Evolutionary conservation across 2,888 invertebrate genomes (phyloP).

Genomic region (Leptothorax acervorum): DNA sequence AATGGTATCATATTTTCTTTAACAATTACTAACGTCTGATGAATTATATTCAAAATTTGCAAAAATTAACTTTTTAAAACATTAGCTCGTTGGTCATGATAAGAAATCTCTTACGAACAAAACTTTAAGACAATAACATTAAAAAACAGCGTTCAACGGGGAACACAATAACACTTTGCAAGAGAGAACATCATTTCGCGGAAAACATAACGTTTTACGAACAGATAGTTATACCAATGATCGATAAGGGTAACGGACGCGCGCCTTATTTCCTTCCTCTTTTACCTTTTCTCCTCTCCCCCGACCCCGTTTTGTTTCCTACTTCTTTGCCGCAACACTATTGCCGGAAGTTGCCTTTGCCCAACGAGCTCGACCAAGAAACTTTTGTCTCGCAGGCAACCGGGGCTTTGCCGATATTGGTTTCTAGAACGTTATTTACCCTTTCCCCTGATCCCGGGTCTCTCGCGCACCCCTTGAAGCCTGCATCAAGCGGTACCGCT

Average conservation of each 20-base stretch:
- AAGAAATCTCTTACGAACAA: background rate
- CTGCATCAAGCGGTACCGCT: constrained; percentile 60
- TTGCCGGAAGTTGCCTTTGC: constrained; percentile 55
- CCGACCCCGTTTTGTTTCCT: constrained; percentile 37
- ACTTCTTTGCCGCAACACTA: constrained; percentile 56
- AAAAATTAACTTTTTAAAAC: background rate
- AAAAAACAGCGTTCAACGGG: constrained; percentile 20
- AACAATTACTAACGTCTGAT: background rate
- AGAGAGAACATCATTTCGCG: constrained; percentile 54
- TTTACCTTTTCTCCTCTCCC: constrained; percentile 30
- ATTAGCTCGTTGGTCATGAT: background rate
- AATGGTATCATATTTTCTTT: background rate
- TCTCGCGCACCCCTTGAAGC: constrained; percentile 23
- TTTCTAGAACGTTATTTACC: constrained; percentile 73
- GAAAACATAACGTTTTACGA: constrained; percentile 55
- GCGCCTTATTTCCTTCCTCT: constrained; percentile 36
- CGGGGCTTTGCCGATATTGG: constrained; percentile 69
- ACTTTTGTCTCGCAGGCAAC: constrained; percentile 72
- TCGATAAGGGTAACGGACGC: constrained; percentile 62
- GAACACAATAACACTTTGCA: constrained; percentile 13
- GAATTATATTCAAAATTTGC: background rate
- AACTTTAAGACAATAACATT: background rate
- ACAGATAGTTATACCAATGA: constrained; percentile 59
- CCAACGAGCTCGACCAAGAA: constrained; percentile 64
- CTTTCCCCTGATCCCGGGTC: constrained; percentile 38